These are phyloP conservation scores for Irena cyanogastra DNA, from an alignment of 2,113 vertebrate genomes.

Conservation along the genomic window DNA sequence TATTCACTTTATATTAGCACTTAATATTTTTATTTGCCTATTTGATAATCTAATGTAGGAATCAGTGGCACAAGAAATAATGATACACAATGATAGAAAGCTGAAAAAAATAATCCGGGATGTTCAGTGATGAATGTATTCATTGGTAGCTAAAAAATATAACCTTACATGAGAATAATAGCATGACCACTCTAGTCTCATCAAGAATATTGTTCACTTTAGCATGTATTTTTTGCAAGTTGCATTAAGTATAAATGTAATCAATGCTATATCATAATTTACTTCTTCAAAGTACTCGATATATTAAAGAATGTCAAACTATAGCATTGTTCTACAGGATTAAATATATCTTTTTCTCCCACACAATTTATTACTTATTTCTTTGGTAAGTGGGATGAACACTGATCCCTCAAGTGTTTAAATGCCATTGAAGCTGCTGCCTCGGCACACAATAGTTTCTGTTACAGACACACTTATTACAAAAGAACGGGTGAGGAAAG, in stretches of 20 bases:
- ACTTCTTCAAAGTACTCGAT: not conserved
- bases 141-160: not conserved
- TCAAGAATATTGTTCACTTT: not conserved
- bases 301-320: not conserved
- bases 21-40: not conserved
- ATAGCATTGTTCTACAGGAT: not conserved
- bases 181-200: not conserved
- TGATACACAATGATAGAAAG: not conserved
- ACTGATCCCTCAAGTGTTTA: not conserved
- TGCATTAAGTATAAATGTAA: not conserved
- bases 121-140: not conserved
- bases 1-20: not conserved
- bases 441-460: not conserved
- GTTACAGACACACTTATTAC: not conserved
- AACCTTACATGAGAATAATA: not conserved
- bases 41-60: not conserved
- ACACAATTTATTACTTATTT: not conserved
- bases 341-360: not conserved
- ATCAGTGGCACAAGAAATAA: not conserved
- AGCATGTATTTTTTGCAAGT: not conserved
- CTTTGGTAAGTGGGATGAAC: not conserved
- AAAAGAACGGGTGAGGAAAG: not conserved
- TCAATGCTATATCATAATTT: not conserved
- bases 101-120: not conserved
- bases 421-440: not conserved